Evolutionary conservation across 2,888 invertebrate species (phyloP).

Genomic region (Euclidia mi): DNA sequence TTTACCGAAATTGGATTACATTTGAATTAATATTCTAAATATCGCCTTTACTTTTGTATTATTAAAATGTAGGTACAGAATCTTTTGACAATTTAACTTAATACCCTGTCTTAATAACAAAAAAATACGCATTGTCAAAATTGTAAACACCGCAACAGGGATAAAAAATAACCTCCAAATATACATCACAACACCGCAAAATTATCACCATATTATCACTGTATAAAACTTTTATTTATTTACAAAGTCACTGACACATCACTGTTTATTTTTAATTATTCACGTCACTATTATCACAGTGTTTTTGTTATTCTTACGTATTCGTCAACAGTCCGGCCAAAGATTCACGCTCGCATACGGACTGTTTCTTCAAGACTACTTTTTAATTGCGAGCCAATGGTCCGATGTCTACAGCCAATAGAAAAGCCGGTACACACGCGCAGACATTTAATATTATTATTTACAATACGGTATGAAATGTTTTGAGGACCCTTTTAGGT

Average conservation of each 20-base stretch:
- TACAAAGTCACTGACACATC: background rate
- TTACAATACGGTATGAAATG: conserved; percentile 35
- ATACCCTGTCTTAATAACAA: too few relatives aligned
- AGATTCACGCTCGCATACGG: conserved; percentile 14
- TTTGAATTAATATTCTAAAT: too few relatives aligned
- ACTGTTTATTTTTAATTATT: background rate
- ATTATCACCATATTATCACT: too few relatives aligned
- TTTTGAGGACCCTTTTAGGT: conserved; percentile 57
- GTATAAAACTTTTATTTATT: conserved; percentile 6
- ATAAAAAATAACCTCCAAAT: conserved; percentile 58
- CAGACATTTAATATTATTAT: conserved; percentile 38
- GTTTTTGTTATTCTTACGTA: background rate
- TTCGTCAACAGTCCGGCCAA: conserved; percentile 2
- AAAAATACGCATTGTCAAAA: too few relatives aligned
- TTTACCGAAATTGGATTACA: too few relatives aligned
- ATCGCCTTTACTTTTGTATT: too few relatives aligned
- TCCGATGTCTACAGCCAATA: conserved; percentile 63
- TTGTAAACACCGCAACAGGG: too few relatives aligned
- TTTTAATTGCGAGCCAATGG: conserved; percentile 63
- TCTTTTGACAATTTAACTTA: too few relatives aligned
- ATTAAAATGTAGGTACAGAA: too few relatives aligned
- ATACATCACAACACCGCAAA: conserved; percentile 3
- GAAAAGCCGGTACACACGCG: conserved; percentile 36
- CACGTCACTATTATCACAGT: background rate
- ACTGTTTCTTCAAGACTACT: conserved; percentile 23